These are phyloP conservation scores for Alouatta palliata DNA, from an alignment of 2,113 vertebrate species.

Conservation along the genomic window DNA sequence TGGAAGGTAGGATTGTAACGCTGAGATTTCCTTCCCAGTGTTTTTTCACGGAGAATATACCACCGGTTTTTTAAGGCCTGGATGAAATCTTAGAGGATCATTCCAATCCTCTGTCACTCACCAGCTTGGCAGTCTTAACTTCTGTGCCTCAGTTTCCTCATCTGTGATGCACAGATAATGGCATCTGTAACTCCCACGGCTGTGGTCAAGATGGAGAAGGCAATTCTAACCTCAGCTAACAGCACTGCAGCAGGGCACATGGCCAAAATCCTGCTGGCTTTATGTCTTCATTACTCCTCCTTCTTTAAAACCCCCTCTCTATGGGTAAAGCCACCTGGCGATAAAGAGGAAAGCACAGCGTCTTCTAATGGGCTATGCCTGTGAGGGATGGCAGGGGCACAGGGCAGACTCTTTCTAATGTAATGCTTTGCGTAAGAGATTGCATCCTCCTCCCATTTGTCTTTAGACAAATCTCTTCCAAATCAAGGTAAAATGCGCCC, in stretches of 20 bases:
- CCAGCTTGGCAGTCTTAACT: neutral
- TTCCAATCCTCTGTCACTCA: neutral
- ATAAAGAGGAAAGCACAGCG: neutral
- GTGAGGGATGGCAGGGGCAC: too few species aligned
- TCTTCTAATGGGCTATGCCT: too few species aligned
- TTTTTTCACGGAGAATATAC: neutral
- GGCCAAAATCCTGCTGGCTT: neutral
- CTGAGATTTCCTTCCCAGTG: neutral
- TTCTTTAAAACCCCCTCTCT: neutral
- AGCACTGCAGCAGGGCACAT: neutral
- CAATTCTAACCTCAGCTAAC: accelerated
- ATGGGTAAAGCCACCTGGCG: neutral
- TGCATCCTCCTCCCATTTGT: neutral
- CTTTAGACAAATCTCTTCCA: neutral
- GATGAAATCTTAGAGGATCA: neutral
- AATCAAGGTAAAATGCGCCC: neutral
- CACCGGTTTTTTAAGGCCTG: neutral
- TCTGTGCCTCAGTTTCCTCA: neutral
- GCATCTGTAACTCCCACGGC: neutral
- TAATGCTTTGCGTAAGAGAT: neutral
- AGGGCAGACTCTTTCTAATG: neutral
- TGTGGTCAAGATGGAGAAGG: neutral
- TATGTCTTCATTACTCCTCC: neutral
- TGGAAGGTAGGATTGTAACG: accelerated
- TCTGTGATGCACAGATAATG: neutral